Evolutionary conservation across 92 coral and sea anemone species (phyloP).

Genomic region (Zoanthus sociatus): DNA sequence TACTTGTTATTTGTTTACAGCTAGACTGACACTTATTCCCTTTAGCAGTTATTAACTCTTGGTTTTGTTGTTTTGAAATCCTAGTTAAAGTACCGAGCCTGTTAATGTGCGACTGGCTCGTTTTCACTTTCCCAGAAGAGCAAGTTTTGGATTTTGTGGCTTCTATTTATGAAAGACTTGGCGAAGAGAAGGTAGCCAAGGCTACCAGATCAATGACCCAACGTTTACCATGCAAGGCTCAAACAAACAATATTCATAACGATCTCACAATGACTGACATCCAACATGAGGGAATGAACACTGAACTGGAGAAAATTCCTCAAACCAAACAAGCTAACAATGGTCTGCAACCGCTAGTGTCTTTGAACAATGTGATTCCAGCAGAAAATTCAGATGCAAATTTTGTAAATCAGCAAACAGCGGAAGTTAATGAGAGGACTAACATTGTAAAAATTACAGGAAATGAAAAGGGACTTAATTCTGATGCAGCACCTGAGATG

Average conservation of each 20-base stretch:
- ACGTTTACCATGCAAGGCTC: background rate
- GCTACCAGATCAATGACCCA: conserved; percentile 6
- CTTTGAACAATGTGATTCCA: background rate
- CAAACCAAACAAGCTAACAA: background rate
- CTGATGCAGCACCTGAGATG: background rate
- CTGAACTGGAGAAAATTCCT: background rate
- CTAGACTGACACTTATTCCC: too few species aligned
- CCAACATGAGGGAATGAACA: background rate
- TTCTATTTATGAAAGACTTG: conserved; percentile 14
- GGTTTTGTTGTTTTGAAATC: background rate
- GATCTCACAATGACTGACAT: background rate
- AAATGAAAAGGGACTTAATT: background rate
- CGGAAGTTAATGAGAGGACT: background rate
- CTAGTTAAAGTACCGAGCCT: conserved; percentile 49
- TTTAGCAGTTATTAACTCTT: background rate
- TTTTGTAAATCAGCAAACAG: background rate
- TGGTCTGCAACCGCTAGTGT: background rate
- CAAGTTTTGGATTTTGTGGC: conserved; percentile 26
- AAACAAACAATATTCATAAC: conserved; percentile 4
- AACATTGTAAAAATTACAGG: background rate
- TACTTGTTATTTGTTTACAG: too few species aligned
- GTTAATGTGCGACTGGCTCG: conserved; percentile 65
- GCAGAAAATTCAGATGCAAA: background rate
- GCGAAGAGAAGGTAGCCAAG: conserved; percentile 25
- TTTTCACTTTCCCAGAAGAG: conserved; percentile 18